Evolutionary conservation across 1,140 invertebrate genomes (phyloP), one percentile per base, ranked within the genome.

Genomic region (Dreissena polymorpha): DNA sequence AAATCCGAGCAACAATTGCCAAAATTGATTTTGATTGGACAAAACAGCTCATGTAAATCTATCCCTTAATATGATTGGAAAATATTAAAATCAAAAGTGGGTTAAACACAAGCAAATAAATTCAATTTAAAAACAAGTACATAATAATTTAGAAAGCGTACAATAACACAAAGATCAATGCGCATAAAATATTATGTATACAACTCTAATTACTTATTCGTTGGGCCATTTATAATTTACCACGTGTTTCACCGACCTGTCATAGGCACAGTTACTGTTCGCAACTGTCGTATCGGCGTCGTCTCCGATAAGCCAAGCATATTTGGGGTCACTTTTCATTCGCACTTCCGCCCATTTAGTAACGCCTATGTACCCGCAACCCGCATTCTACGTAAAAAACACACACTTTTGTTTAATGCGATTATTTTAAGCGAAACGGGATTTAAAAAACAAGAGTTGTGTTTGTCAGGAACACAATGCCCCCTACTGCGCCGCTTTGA

Each of bases 181-280:
- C 12, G 21, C 3, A 60, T 60, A 60, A 60, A n/a, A 60, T 12
- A 60, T 2, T 60, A 18, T 60, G 8, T 39, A 39, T 39, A 39
- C 39, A 39, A 5, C 39, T 39, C 39, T 5, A 2, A 39, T 39
- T 39, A 39, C 39, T 39, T 39, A 39, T 39, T 39, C 39, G 39
- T 39, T 39, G 8, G 8, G 39, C 2, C 10, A 6, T 18, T n/a
- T 6, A 23, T 12, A 60, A 10, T 60, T 60, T 60, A n/a, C 53
- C 18, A 55, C 53, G 53, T 55, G 18, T 55, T 55, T n/a, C n/a
- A n/a, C 16, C 16, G 16, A 60, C 57, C 89, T 88, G 83, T 93
- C 92, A 84, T 93, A 93, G 16, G 92, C 88, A 80, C 92, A 93
- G 51, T 90, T 81, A 6, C 91, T 90, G 7, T 67, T 81, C 16